Percentiles rank a stretch among this genome's conserved stretches.
These are phyloP conservation scores for Rhopilema esculentum DNA, from an alignment of 30 jellyfish, hydroid and myxozoan genomes.

Conservation along the genomic window DNA sequence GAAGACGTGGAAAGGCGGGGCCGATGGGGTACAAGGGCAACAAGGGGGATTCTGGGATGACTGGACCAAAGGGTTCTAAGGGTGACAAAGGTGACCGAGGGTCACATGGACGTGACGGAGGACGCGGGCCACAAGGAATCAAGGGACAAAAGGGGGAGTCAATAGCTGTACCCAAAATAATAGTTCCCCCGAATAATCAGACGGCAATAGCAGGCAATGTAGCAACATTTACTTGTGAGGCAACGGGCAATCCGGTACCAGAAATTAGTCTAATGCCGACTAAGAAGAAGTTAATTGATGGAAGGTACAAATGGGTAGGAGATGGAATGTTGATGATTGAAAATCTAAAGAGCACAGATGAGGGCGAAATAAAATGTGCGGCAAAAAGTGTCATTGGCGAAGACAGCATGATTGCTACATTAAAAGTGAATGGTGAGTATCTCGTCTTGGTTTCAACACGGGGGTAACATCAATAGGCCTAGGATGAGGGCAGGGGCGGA, in stretches of 20 bases:
- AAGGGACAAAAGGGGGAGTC: constrained; percentile 27
- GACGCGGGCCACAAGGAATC: background rate
- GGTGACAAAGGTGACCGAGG: constrained; percentile 8
- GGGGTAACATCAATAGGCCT: too few species aligned
- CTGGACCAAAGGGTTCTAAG: background rate
- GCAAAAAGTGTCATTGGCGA: constrained; percentile 32
- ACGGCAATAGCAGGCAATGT: background rate
- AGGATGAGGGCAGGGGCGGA: too few species aligned
- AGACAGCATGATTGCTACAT: background rate
- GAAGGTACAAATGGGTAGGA: background rate
- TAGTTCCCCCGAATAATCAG: constrained; percentile 13
- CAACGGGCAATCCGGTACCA: constrained; percentile 33
- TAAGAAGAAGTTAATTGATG: background rate
- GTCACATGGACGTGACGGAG: background rate
- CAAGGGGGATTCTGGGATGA: background rate
- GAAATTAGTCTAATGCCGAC: background rate
- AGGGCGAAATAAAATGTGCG: background rate
- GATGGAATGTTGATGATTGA: constrained; percentile 6
- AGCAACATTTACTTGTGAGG: constrained; percentile 44
- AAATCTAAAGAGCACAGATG: background rate
- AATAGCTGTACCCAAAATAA: constrained; percentile 24
- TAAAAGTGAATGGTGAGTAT: too few species aligned
- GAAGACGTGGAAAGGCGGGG: constrained; percentile 40
- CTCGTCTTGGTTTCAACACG: too few species aligned
- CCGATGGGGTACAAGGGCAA: constrained; percentile 7